These are phyloP conservation scores for Euspilapteryx auroguttella DNA, from an alignment of 2,888 invertebrate genomes.

Conservation along the genomic window DNA sequence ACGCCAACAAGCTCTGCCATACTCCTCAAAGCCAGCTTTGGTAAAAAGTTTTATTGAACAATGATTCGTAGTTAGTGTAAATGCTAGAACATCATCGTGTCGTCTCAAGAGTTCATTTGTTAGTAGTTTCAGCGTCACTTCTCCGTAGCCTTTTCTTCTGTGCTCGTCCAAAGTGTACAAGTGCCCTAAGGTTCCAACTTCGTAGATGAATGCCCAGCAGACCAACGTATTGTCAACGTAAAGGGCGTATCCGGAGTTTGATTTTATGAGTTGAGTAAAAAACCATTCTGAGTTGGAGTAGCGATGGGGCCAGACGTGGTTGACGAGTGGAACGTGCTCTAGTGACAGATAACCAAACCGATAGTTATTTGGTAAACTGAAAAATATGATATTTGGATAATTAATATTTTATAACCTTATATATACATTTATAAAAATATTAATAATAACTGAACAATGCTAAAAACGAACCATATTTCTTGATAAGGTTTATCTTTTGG, in stretches of 20 bases:
- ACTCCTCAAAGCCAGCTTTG: slow-evolving; percentile 18
- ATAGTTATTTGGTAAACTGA: slow-evolving; percentile 5
- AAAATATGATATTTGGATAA: slow-evolving; percentile 2
- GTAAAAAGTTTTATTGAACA: slow-evolving; percentile 19
- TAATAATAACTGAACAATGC: too few relatives aligned
- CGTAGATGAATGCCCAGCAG: slow-evolving; percentile 24
- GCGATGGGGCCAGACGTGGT: slow-evolving; percentile 24
- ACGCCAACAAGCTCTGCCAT: too few relatives aligned
- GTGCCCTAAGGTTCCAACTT: slow-evolving; percentile 24
- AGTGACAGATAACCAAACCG: slow-evolving; percentile 14
- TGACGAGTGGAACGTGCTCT: slow-evolving; percentile 16
- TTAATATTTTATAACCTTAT: neutral
- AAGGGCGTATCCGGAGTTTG: slow-evolving; percentile 23
- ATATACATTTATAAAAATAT: too few relatives aligned
- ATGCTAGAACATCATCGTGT: slow-evolving; percentile 17
- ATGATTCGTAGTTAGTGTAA: slow-evolving; percentile 18
- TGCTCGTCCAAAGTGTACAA: slow-evolving; percentile 23
- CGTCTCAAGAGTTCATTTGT: slow-evolving; percentile 17
- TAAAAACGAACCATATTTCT: too few relatives aligned
- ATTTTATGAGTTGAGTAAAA: slow-evolving; percentile 19
- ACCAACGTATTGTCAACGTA: slow-evolving; percentile 14
- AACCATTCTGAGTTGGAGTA: slow-evolving; percentile 17
- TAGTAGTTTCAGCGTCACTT: slow-evolving; percentile 19
- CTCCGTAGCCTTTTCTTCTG: slow-evolving; percentile 26
- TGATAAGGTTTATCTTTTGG: too few relatives aligned